These are phyloP conservation scores for Thalassarche chlororhynchos DNA, from an alignment of 2,113 vertebrate genomes.

Conservation along the genomic window DNA sequence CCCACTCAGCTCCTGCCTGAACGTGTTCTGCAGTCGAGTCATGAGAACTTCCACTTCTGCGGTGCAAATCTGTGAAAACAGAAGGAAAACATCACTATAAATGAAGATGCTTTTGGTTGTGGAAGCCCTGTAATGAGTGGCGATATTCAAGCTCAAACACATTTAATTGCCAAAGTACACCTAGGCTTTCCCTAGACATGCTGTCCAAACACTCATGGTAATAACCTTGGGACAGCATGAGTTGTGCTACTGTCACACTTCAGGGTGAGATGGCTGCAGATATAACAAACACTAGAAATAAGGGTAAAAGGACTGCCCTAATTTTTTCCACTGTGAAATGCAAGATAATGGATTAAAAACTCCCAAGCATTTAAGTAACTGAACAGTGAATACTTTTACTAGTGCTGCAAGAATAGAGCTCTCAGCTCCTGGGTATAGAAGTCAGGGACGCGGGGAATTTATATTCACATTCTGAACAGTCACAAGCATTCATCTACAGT, in stretches of 20 bases:
- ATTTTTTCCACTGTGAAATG: background rate
- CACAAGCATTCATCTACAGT: too few relatives aligned
- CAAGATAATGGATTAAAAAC: background rate
- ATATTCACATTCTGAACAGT: too few relatives aligned
- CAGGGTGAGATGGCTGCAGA: background rate
- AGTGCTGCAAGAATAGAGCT: background rate
- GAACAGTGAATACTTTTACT: background rate
- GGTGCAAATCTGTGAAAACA: constrained; percentile 83
- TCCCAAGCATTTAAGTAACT: background rate
- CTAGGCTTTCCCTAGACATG: background rate
- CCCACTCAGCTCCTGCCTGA: constrained; percentile 92
- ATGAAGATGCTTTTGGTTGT: fast-evolving
- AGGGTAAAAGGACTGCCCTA: background rate
- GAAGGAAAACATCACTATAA: background rate
- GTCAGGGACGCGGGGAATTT: background rate
- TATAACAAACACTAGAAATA: background rate
- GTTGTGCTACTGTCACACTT: background rate
- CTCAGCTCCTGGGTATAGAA: background rate
- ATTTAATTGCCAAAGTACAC: fast-evolving
- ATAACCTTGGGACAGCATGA: background rate
- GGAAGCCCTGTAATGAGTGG: background rate
- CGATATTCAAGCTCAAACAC: background rate
- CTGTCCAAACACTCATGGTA: background rate
- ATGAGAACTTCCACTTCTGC: constrained; percentile 91
- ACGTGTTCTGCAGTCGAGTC: constrained; percentile 89